Evolutionary conservation across 2,797 vertebrate genomes (phyloP), one percentile per base, ranked within the genome.

Genomic region (Chloroceryle inda): DNA sequence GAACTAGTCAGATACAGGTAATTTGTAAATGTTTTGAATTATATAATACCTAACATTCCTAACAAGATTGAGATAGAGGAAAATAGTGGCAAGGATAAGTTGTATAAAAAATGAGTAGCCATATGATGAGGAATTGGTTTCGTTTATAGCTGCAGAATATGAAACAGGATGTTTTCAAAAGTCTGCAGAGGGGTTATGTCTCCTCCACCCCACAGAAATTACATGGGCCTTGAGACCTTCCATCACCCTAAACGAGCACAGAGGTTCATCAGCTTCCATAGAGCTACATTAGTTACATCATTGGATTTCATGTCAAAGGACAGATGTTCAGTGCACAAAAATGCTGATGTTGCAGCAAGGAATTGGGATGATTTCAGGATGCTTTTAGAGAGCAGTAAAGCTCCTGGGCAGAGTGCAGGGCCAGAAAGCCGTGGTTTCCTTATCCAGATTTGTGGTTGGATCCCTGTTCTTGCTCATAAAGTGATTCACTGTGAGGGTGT

Each of bases 151-250:
- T 59, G 58, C 47, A 68, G 27, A 66, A 33, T 37, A 37, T 21
- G 31, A 31, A 53, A 4, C 5, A 35, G 33, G 49, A 37, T 0
- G 0, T 9, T 85, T 75, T 38, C 1, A 6, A 10, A 29, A 29
- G 49, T 13, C 33, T 67, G 10, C n/a, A 68, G 5, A 45, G 55
- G 84, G 52, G 31, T 37, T 73, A 27, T 4, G 5, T 47, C 44
- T 80, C 42, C 52, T 29, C 0, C 10, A 59, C 71, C 77, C 53
- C 49, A 5, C 6, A 59, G 75, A 74, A 63, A 4, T 13, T n/a
- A 31, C 29, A 37, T 56, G 38, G 67, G 53, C 49, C 78, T 52
- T 67, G 58, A 58, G 49, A 18, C 75, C 44, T 87, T 64, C 58
- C 14, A 5, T 37, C 74, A 50, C 27, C 68, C 50, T 61, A 6